Conservation (phyloP, 2,113 vertebrate genomes). For the Amphilophus citrinellus region DNA sequence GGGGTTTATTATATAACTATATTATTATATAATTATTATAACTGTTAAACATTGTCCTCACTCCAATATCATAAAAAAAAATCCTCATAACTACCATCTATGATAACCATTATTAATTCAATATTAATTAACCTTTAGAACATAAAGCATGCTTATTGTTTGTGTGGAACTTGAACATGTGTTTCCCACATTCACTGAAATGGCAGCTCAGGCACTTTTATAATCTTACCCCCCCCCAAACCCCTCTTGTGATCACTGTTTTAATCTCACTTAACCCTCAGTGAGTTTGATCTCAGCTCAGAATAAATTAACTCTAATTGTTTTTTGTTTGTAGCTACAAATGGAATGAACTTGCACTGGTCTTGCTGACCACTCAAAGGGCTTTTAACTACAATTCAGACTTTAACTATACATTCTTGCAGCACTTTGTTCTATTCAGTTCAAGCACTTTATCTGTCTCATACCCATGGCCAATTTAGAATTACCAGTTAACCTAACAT, state of each 20-base stretch:
- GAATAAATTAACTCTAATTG: neutral
- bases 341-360: neutral
- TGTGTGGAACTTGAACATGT: neutral
- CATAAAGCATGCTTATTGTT: neutral
- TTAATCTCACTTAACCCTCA: neutral
- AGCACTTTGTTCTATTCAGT: neutral
- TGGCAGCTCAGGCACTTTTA: neutral
- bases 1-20: neutral
- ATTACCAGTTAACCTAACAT: neutral
- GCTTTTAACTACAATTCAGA: conserved; percentile 2
- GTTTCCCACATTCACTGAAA: neutral
- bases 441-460: neutral
- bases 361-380: neutral
- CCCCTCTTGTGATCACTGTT: neutral
- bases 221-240: neutral
- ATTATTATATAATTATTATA: neutral
- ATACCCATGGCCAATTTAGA: neutral
- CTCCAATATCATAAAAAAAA: neutral
- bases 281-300: neutral
- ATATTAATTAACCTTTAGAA: neutral
- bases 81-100: neutral
- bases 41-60: neutral
- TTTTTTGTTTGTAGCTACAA: neutral
- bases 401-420: neutral
- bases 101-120: neutral